Evolutionary conservation across 1,140 invertebrate species (phyloP).

Genomic region (Zaprionus kolodkinae): DNA sequence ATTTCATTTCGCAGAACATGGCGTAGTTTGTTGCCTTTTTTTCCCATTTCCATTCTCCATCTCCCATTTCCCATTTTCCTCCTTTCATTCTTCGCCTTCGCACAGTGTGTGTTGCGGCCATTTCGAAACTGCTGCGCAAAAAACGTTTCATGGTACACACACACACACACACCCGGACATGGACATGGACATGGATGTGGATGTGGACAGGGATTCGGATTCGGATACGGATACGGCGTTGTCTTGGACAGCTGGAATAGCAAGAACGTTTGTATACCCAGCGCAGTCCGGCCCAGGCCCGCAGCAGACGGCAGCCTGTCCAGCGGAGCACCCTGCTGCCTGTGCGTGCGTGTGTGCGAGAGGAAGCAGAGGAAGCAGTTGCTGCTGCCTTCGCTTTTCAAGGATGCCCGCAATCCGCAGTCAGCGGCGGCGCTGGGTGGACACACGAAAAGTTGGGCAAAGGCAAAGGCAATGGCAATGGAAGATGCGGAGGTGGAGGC

Average conservation of each 20-base stretch:
- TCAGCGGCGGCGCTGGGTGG: constrained; percentile 40
- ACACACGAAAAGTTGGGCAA: constrained; percentile 28
- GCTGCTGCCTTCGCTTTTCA: constrained; percentile 18
- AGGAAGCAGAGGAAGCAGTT: background rate
- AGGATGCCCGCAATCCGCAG: constrained; percentile 38
- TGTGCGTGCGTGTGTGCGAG: no score
- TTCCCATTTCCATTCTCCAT: constrained; percentile 24
- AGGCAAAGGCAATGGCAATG: no score
- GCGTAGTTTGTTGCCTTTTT: constrained; percentile 56
- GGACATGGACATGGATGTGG: background rate
- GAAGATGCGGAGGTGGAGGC: constrained; percentile 9
- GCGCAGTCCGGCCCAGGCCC: background rate
- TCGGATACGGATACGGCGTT: background rate
- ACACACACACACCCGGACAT: background rate
- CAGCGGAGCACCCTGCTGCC: constrained; percentile 44
- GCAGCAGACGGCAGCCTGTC: constrained; percentile 13
- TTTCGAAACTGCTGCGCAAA: constrained; percentile 78
- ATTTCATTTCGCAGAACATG: constrained; percentile 50
- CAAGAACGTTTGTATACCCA: background rate
- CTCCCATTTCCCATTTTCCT: background rate
- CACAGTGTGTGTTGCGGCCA: constrained; percentile 6
- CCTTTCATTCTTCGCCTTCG: constrained; percentile 19
- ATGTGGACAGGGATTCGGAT: background rate
- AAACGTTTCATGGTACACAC: constrained; percentile 17
- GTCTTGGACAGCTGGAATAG: background rate